phyloP scores from a whole-genome alignment of 1,140 invertebrate species.

The Aporrectodea caliginosa region DNA sequence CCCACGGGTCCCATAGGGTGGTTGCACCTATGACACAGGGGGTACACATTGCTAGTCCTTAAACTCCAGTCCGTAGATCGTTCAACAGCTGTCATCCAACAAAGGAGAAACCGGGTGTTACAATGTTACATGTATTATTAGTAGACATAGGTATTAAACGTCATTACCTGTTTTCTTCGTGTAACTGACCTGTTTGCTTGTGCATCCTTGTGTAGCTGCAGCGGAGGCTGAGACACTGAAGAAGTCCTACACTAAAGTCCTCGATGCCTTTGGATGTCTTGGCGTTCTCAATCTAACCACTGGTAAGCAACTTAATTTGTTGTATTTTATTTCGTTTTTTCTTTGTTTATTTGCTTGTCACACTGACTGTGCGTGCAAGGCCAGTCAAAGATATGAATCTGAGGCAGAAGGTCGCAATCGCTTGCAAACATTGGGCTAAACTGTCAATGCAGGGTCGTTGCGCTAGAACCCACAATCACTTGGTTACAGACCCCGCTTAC shows the following conservation, averaged over 20 bases:
- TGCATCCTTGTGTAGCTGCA: conserved; percentile 45
- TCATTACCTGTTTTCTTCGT: background rate
- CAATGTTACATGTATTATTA: background rate
- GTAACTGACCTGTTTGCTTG: background rate
- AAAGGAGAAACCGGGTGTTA: background rate
- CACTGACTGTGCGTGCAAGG: too few relatives aligned
- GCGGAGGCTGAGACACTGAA: conserved; percentile 81
- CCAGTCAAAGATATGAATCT: background rate
- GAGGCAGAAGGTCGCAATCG: background rate
- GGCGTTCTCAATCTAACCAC: conserved; percentile 82
- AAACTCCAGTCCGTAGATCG: too few relatives aligned
- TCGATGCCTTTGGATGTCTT: conserved; percentile 88
- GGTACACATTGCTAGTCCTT: too few relatives aligned
- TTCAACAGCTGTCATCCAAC: too few relatives aligned
- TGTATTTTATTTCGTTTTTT: conserved; percentile 27
- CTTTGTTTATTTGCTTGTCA: background rate
- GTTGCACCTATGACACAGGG: too few relatives aligned
- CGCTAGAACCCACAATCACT: too few relatives aligned
- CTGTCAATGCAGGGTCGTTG: too few relatives aligned
- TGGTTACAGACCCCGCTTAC: too few relatives aligned
- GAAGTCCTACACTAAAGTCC: conserved; percentile 78
- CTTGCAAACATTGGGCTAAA: background rate
- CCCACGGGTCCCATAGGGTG: too few relatives aligned
- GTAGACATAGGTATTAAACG: background rate
- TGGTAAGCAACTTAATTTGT: conserved; percentile 54